phyloP scores from a whole-genome alignment of 92 coral and sea anemone genomes.

The Bergia sp. region DNA sequence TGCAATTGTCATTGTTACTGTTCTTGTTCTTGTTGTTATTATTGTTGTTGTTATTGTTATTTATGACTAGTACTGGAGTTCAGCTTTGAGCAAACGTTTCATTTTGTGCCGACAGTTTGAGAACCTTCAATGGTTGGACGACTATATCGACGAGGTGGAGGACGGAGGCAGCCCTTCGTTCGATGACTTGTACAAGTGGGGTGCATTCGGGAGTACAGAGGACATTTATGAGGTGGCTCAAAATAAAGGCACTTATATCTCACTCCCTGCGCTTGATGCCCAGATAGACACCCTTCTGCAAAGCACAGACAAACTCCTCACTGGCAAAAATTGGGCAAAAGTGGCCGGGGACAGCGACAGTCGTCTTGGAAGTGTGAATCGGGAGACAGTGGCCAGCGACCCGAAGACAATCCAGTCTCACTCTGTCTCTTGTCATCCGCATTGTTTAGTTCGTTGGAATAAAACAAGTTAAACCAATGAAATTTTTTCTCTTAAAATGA shows the following conservation, averaged over 20 bases:
- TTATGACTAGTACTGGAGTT: no score
- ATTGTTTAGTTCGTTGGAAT: slow-evolving; percentile 11
- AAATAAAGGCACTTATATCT: neutral
- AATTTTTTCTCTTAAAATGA: no score
- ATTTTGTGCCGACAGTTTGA: slow-evolving; percentile 26
- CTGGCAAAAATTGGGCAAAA: neutral
- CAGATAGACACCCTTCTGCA: slow-evolving; percentile 15
- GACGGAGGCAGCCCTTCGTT: slow-evolving; percentile 30
- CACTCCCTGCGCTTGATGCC: slow-evolving; percentile 23
- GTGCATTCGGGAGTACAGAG: slow-evolving; percentile 23
- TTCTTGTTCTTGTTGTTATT: no score
- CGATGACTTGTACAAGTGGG: slow-evolving; percentile 30
- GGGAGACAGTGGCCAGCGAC: neutral
- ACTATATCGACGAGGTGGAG: slow-evolving; percentile 24
- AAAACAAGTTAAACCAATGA: neutral
- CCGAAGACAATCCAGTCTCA: neutral
- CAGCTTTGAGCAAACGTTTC: neutral
- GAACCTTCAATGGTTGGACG: slow-evolving; percentile 24
- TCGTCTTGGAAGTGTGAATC: neutral
- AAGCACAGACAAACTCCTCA: slow-evolving; percentile 1
- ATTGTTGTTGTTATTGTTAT: no score
- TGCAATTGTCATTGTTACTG: no score
- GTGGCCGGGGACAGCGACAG: neutral
- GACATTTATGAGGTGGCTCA: neutral
- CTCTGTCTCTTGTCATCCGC: slow-evolving; percentile 1